These are phyloP conservation scores for Ambastaia sidthimunki DNA, from an alignment of 2,797 vertebrate species.

Conservation along the genomic window DNA sequence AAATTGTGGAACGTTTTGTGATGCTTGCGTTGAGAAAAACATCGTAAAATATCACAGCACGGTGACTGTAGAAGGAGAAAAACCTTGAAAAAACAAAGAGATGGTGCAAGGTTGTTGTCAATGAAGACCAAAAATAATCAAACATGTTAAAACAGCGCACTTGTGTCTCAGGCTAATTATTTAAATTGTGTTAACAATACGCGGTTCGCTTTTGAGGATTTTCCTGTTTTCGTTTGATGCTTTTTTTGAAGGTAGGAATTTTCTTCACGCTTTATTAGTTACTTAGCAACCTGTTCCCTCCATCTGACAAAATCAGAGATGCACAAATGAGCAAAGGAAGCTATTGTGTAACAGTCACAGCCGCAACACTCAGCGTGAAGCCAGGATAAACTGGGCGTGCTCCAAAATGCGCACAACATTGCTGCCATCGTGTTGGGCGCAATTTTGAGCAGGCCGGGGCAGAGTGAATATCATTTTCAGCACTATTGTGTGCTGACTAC, in stretches of 20 bases:
- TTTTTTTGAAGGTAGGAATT: background rate
- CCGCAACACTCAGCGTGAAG: slow-evolving; percentile 24
- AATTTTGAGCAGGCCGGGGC: slow-evolving; percentile 29
- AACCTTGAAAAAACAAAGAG: background rate
- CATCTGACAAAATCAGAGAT: slow-evolving; percentile 42
- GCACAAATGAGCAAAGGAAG: slow-evolving; percentile 47
- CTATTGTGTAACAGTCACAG: slow-evolving; percentile 46
- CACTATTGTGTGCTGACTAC: slow-evolving; percentile 53
- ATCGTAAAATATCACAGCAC: too few species aligned
- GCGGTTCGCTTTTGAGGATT: background rate
- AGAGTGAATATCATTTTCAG: slow-evolving; percentile 49
- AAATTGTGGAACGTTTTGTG: slow-evolving; percentile 7
- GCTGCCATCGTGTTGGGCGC: slow-evolving; percentile 29
- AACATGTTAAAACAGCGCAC: background rate
- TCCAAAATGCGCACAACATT: slow-evolving; percentile 35
- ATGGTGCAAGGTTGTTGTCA: background rate
- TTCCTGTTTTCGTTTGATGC: slow-evolving; percentile 10
- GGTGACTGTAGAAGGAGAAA: background rate
- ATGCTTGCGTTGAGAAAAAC: background rate
- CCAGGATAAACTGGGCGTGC: slow-evolving; percentile 19
- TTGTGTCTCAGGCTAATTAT: slow-evolving; percentile 22
- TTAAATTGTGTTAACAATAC: slow-evolving; percentile 39
- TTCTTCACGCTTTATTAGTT: slow-evolving; percentile 49
- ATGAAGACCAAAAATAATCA: too few species aligned
- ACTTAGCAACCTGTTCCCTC: slow-evolving; percentile 54